phyloP scores from a whole-genome alignment of 2,888 invertebrate genomes.

The Seira musarum region DNA sequence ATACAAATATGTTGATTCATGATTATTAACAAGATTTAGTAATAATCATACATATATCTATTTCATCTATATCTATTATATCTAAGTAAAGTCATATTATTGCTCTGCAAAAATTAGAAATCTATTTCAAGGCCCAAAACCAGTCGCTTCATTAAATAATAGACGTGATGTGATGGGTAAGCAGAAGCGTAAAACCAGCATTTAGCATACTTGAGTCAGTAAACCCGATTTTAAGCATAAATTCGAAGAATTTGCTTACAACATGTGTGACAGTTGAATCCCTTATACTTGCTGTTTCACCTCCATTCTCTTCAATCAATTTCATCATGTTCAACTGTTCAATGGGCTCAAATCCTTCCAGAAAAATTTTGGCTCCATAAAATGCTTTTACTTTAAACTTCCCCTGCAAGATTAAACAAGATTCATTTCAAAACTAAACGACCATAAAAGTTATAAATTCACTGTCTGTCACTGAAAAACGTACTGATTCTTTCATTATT shows the following conservation, averaged over 20 bases:
- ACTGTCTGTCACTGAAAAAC: background rate
- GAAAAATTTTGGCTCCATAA: conserved; percentile 65
- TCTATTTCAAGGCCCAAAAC: too few species aligned
- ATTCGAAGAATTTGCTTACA: conserved; percentile 78
- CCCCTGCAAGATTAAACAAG: conserved; percentile 49
- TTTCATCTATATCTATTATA: too few species aligned
- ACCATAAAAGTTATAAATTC: background rate
- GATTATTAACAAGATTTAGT: too few species aligned
- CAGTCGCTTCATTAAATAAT: too few species aligned
- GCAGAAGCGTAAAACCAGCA: too few species aligned
- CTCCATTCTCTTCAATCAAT: conserved; percentile 74
- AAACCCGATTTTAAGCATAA: too few species aligned
- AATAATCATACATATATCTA: too few species aligned
- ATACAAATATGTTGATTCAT: too few species aligned
- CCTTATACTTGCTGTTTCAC: conserved; percentile 80
- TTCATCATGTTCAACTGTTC: conserved; percentile 65
- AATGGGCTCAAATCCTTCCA: conserved; percentile 64
- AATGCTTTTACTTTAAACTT: conserved; percentile 65
- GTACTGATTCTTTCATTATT: conserved; percentile 48
- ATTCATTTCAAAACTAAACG: background rate
- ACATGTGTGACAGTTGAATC: conserved; percentile 93
- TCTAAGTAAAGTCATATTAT: too few species aligned
- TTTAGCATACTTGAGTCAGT: too few species aligned
- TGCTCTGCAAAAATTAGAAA: too few species aligned
- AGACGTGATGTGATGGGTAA: too few species aligned